Evolutionary conservation across 1,140 invertebrate species (phyloP), one percentile per base, ranked within the genome.

Genomic region (Hyphantria cunea): DNA sequence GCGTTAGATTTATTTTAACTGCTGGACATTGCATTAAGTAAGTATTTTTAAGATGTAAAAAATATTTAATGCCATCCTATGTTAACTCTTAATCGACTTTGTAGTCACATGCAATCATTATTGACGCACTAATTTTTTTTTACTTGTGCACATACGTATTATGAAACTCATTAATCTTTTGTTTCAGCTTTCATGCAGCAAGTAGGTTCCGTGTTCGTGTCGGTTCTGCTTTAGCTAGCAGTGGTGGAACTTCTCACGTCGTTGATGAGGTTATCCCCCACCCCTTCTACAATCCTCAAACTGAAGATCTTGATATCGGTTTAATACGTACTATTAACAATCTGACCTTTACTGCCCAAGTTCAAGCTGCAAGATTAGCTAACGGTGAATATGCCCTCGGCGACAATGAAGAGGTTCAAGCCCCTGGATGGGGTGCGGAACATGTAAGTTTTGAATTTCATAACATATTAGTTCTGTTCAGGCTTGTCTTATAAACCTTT

Each of bases 221-320:
- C 0, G 76, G 76, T 12, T 74, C 76, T 13, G 64, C 66, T 3
- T 48, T 32, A 11, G 66, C 66, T 4, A 70, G 68, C 48, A 70
- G 64, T 33, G 73, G 73, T 0, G 73, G 76, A 6, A 34, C 50
- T 4, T 61, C 67, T 0, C 37, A 51, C 11, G 68, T 41, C 11
- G 33, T 61, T 13, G 33, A 9, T 58, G 92, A 13, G 9, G 47
- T 67, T 14, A 68, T 71, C 47, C n/a, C 39, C 6, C 93, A 95
- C 72, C 90, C 92, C 0, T 72, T 88, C 6, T 95, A 92, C 71
- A 92, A 93, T 55, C 58, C 85, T 0, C 52, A 68, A 0, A 94
- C 92, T 56, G 76, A 93, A 0, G 82, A 91, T 5, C 94, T 94
- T 70, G 94, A 96, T 63, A 77, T 96, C 10, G 94, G 94, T 13